Conservation (phyloP, 2,797 vertebrate genomes). For the Chaetodon trifasciatus region DNA sequence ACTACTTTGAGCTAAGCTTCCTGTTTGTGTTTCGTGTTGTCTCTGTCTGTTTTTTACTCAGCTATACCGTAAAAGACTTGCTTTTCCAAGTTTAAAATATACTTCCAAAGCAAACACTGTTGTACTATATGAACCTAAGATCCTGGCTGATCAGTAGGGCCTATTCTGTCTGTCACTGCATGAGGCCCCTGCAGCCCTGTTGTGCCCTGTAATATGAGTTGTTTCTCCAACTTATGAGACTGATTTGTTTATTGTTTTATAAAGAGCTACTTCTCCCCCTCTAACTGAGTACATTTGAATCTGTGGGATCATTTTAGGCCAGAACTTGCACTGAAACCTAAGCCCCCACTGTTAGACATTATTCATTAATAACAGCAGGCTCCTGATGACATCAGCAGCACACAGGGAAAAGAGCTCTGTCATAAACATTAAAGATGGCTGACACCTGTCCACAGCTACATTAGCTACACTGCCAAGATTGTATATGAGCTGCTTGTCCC, state of each 20-base stretch:
- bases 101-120: constrained; percentile 35
- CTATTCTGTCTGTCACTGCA: constrained; percentile 58
- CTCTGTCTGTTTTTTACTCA: too few relatives aligned
- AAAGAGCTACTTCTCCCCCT: constrained; percentile 50
- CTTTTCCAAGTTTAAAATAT: not conserved
- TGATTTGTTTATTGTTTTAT: constrained; percentile 82
- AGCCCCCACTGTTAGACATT: constrained; percentile 61
- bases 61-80: too few relatives aligned
- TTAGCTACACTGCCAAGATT: constrained; percentile 16
- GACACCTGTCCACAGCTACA: constrained; percentile 75
- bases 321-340: constrained; percentile 59
- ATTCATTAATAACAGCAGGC: constrained; percentile 72
- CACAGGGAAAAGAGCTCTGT: constrained; percentile 46
- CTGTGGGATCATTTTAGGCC: constrained; percentile 52
- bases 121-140: not conserved
- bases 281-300: constrained; percentile 64
- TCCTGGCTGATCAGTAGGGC: not conserved
- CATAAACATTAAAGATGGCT: constrained; percentile 77
- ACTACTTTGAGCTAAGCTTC: too few relatives aligned
- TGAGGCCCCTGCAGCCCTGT: constrained; percentile 41
- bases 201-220: constrained; percentile 56
- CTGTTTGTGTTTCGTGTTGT: too few relatives aligned
- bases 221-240: constrained; percentile 40
- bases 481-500: constrained; percentile 10
- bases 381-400: constrained; percentile 71